Evolutionary conservation across 2,113 vertebrate species (phyloP).

Genomic region (Macrotis lagotis): DNA sequence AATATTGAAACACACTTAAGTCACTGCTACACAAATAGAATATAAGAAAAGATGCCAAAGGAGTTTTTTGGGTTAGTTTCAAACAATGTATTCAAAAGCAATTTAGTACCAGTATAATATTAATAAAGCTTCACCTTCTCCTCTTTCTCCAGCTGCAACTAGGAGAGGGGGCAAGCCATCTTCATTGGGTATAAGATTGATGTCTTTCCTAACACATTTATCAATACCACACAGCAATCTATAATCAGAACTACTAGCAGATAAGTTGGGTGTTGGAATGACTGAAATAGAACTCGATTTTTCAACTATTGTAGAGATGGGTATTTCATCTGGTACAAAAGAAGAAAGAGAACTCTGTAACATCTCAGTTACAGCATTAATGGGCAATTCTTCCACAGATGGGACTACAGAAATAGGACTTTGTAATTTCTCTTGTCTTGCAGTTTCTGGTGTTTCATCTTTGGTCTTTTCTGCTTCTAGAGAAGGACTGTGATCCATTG

Average conservation of each 20-base stretch:
- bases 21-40: background rate
- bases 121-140: conserved; percentile 83
- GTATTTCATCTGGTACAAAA: conserved; percentile 27
- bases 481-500: conserved; percentile 54
- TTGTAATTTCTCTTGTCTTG: conserved; percentile 50
- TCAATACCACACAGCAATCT: conserved; percentile 86
- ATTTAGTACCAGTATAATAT: background rate
- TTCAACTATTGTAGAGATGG: conserved; percentile 61
- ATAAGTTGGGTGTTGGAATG: conserved; percentile 19
- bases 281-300: background rate
- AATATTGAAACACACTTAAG: background rate
- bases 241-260: conserved; percentile 82
- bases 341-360: background rate
- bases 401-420: conserved; percentile 59
- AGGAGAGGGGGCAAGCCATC: conserved; percentile 90
- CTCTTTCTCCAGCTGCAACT: conserved; percentile 84
- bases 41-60: conserved; percentile 45
- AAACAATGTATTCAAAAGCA: background rate
- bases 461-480: conserved; percentile 57
- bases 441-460: conserved; percentile 46
- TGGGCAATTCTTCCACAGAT: conserved; percentile 44
- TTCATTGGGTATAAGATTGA: conserved; percentile 90
- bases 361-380: conserved; percentile 51
- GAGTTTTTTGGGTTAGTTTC: conserved; percentile 27
- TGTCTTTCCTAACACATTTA: conserved; percentile 80